These are phyloP conservation scores for Papilio polyxenes DNA, from an alignment of 1,140 invertebrate genomes.

Conservation along the genomic window DNA sequence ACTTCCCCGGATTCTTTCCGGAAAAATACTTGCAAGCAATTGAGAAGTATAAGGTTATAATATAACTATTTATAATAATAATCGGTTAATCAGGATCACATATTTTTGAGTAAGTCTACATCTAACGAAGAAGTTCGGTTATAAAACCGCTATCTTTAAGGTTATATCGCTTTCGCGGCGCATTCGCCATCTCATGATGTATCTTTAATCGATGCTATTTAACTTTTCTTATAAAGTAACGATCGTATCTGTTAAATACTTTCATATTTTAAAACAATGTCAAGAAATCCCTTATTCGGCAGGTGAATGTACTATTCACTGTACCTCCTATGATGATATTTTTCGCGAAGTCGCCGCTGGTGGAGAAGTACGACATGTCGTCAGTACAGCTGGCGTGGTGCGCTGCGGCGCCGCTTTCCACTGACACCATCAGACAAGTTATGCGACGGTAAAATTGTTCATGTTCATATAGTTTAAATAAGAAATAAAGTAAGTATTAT, in stretches of 20 bases:
- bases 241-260: too few species aligned
- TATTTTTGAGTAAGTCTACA: too few species aligned
- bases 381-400: conserved; percentile 58
- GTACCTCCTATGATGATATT: conserved; percentile 66
- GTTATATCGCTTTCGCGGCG: too few species aligned
- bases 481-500: neutral
- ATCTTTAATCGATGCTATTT: neutral
- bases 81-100: neutral
- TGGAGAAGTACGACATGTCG: conserved; percentile 59
- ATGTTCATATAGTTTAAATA: neutral
- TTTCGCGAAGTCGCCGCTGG: conserved; percentile 57
- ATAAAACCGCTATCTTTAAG: neutral
- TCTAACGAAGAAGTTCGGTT: too few species aligned
- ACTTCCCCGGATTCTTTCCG: conserved; percentile 56
- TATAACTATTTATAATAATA: conserved; percentile 10
- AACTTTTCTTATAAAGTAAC: neutral
- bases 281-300: neutral
- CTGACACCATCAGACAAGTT: conserved; percentile 54
- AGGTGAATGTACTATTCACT: conserved; percentile 62
- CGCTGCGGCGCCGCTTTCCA: conserved; percentile 61
- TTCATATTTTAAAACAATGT: neutral
- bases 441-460: conserved; percentile 49
- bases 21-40: conserved; percentile 59
- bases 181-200: too few species aligned
- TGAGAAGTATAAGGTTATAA: conserved; percentile 66